phyloP scores from a whole-genome alignment of 2,797 vertebrate genomes.

The Sebastes minor region DNA sequence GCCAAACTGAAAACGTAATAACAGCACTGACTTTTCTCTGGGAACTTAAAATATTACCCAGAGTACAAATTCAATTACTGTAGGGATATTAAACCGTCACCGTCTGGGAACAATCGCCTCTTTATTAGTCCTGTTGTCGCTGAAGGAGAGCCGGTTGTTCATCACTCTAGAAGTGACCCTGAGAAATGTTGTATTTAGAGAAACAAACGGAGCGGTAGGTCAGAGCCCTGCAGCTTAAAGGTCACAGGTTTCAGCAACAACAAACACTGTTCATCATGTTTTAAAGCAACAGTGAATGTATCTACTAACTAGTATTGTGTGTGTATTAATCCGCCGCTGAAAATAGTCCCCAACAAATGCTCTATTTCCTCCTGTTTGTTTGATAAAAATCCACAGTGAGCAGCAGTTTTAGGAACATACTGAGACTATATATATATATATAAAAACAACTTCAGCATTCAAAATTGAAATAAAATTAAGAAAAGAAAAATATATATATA shows the following conservation, averaged over 20 bases:
- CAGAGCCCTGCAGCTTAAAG: background rate
- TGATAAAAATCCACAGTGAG: no score
- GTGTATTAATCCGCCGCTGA: no score
- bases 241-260: background rate
- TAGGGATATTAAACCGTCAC: background rate
- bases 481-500: no score
- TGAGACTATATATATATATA: no score
- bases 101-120: background rate
- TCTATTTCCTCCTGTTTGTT: no score
- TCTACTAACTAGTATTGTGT: no score
- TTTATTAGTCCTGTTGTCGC: background rate
- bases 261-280: background rate
- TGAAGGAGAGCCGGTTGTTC: background rate
- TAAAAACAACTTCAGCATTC: no score
- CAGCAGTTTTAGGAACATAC: no score
- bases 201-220: background rate
- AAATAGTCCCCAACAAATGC: no score
- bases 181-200: no score
- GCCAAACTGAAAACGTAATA: constrained; percentile 22
- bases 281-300: background rate
- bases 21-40: background rate
- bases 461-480: no score
- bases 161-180: background rate
- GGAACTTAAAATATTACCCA: constrained; percentile 9
- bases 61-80: background rate